These are phyloP conservation scores for Toxotes lorentzi DNA, from an alignment of 2,797 vertebrate species.

Conservation along the genomic window DNA sequence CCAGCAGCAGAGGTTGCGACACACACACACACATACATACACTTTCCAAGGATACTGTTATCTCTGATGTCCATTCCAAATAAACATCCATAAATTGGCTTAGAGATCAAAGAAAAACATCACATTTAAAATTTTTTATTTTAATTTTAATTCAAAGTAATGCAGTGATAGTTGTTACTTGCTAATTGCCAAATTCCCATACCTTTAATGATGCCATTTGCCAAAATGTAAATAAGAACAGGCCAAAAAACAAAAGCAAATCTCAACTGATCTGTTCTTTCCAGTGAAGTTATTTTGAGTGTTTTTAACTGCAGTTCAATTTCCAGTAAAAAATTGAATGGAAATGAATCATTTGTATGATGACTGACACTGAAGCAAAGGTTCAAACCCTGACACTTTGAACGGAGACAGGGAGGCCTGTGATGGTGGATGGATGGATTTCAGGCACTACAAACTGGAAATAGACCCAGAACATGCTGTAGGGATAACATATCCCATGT, in stretches of 20 bases:
- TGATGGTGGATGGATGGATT: slow-evolving; percentile 32
- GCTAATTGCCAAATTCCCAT: neutral
- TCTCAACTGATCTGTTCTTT: neutral
- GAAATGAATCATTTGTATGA: neutral
- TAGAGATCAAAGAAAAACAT: neutral
- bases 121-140: neutral
- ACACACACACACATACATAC: neutral
- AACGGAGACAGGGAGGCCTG: neutral
- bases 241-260: neutral
- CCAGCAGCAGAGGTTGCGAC: neutral
- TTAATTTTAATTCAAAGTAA: too few relatives aligned
- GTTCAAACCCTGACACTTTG: neutral
- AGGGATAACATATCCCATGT: slow-evolving; percentile 24
- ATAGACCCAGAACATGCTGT: slow-evolving; percentile 26
- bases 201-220: neutral
- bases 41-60: neutral
- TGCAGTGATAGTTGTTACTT: neutral
- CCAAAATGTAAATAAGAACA: neutral
- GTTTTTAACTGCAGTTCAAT: neutral
- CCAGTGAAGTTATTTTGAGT: neutral
- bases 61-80: neutral
- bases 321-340: neutral
- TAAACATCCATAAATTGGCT: neutral
- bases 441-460: slow-evolving; percentile 33
- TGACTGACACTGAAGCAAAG: neutral